These are phyloP conservation scores for Heterochromis multidens DNA, from an alignment of 2,113 vertebrate genomes.

Conservation along the genomic window DNA sequence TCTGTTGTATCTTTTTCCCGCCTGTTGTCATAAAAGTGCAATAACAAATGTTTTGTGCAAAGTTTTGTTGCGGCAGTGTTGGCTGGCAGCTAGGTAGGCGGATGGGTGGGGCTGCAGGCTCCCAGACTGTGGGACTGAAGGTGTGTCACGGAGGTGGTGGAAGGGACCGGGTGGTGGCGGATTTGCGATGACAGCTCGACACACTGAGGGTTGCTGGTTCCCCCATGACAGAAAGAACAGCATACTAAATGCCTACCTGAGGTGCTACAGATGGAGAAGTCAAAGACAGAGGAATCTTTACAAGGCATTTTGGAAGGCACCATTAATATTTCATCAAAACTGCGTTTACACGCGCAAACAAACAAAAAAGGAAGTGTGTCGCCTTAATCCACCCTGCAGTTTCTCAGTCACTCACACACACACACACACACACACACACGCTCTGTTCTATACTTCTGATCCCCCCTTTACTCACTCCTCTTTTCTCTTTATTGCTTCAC, in stretches of 20 bases:
- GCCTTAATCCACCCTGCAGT: constrained; percentile 63
- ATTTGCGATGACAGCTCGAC: constrained; percentile 68
- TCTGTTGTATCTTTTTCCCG: constrained; percentile 9
- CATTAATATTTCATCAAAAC: constrained; percentile 79
- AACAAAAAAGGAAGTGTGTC: constrained; percentile 69
- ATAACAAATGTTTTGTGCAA: background rate
- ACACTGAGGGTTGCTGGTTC: constrained; percentile 52
- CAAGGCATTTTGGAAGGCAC: constrained; percentile 71
- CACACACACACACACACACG: background rate
- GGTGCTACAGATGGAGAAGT: constrained; percentile 75
- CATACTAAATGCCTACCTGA: constrained; percentile 74
- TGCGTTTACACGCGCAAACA: constrained; percentile 74
- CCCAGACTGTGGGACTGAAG: constrained; percentile 52
- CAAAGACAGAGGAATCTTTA: constrained; percentile 73
- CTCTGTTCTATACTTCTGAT: constrained; percentile 52
- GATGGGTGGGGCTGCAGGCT: constrained; percentile 18
- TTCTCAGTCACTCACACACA: constrained; percentile 48
- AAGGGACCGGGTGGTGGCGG: constrained; percentile 28
- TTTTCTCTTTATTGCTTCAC: constrained; percentile 38
- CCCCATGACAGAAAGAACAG: constrained; percentile 64
- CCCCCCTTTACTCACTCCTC: constrained; percentile 29
- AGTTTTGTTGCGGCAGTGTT: background rate
- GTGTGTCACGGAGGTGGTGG: constrained; percentile 56
- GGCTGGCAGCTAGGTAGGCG: background rate
- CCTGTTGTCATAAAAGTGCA: constrained; percentile 5